Percentiles rank a stretch among this genome's conserved stretches.
Evolutionary conservation across 2,113 vertebrate genomes (phyloP).

Genomic region (Eidolon helvum): DNA sequence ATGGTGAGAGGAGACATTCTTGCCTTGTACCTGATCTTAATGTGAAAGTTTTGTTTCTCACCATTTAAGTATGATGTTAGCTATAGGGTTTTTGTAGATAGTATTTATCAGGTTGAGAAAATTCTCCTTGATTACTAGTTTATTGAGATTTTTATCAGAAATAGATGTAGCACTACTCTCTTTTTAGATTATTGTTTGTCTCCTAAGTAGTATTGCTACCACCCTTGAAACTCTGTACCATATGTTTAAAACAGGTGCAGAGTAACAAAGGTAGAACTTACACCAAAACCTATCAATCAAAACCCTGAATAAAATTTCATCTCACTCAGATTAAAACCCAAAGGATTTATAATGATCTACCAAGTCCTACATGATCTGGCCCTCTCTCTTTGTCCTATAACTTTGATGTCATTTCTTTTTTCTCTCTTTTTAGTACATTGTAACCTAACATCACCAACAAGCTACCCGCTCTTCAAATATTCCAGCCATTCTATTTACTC

Average conservation of each 20-base stretch:
- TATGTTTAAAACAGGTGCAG: not conserved
- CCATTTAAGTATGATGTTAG: not conserved
- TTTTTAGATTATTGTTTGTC: not conserved
- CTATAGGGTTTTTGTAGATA: not conserved
- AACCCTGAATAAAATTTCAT: not conserved
- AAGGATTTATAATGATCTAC: not conserved
- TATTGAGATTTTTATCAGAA: not conserved
- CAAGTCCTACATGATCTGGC: not conserved
- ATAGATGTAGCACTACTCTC: not conserved
- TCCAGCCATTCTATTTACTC: not conserved
- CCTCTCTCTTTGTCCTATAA: not conserved
- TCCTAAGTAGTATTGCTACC: not conserved
- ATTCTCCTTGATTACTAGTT: not conserved
- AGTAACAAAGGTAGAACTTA: not conserved
- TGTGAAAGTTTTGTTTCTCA: not conserved
- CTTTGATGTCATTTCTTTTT: not conserved
- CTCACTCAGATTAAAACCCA: not conserved
- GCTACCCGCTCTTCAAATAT: not conserved
- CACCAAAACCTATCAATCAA: not conserved
- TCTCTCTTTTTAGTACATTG: not conserved
- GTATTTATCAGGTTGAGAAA: not conserved
- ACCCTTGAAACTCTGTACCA: not conserved
- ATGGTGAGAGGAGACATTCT: not conserved
- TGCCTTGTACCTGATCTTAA: not conserved
- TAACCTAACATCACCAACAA: not conserved